Base-by-base conservation (phyloP, 2,888 invertebrate species). In the Oscheius onirici region DNA sequence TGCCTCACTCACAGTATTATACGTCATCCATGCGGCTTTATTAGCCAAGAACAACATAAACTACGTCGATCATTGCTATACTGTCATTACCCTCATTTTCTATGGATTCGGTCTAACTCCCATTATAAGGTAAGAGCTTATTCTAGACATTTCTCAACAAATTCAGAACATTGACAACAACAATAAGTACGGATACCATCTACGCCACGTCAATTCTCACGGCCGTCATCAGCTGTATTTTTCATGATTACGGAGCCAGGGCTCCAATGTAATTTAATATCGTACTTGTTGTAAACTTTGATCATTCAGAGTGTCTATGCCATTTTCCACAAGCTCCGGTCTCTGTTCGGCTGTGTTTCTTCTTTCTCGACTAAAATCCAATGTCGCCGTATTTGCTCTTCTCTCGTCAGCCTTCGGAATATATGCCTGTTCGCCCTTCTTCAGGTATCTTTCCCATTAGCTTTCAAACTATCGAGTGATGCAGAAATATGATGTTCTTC, bases 101-200 rank as follows among this genome's bases (percentile, higher is more conserved):
- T 93, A 95, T 87, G 95, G 95, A 0, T 95, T 93, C 86, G 91
- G 95, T 67, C 90, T 96, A 72, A 95, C 96, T 0, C 97, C 97
- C 0, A 91, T 97, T 20, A 84, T 87, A n/a, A 74, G 85, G 84
- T 86, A 26, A 26, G 28, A 26, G n/a, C n/a, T n/a, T n/a, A n/a
- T n/a, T n/a, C n/a, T n/a, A n/a, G n/a, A n/a, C n/a, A n/a, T 49
- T 17, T 54, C 10, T 28, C 8, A 44, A 5, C 13, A 10, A 34
- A 3, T 60, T 96, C 41, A 94, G 96, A 88, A 97, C 95, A 0
- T 90, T 99, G 61, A 97, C 99, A 0, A 94, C 95, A 87, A 95
- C 96, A 0, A 94, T 99, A 1, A 95, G 95, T 86, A 97, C 97
- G 0, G 97, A 99, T 87, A 96, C 97, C 0, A 96, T 99, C 86